phyloP scores from a whole-genome alignment of 2,888 invertebrate genomes.

The Sphecodes monilicornis region DNA sequence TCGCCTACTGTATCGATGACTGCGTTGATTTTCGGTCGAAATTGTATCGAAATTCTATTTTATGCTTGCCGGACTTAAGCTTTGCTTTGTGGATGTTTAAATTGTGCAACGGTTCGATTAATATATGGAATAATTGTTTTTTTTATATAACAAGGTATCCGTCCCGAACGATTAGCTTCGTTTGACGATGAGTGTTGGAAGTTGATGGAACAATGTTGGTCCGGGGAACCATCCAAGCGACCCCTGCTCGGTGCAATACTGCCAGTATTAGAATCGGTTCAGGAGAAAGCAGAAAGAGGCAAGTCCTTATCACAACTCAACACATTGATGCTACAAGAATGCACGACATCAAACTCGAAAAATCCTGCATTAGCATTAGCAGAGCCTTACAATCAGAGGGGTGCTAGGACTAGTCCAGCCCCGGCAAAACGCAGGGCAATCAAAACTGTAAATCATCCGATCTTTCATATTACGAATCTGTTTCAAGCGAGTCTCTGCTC shows the following conservation, averaged over 20 bases:
- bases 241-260: slow-evolving; percentile 93
- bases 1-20: neutral
- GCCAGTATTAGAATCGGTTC: slow-evolving; percentile 87
- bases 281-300: slow-evolving; percentile 79
- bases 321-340: slow-evolving; percentile 68
- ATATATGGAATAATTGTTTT: neutral
- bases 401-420: slow-evolving; percentile 74
- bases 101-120: neutral
- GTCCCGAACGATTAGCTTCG: slow-evolving; percentile 91
- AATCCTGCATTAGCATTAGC: slow-evolving; percentile 79
- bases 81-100: neutral
- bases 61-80: neutral
- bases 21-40: neutral
- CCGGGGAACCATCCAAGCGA: slow-evolving; percentile 89
- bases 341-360: slow-evolving; percentile 64
- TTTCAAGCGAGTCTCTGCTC: slow-evolving; percentile 79
- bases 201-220: slow-evolving; percentile 94
- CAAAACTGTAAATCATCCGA: slow-evolving; percentile 77
- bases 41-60: neutral
- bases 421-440: slow-evolving; percentile 70
- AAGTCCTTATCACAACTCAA: slow-evolving; percentile 74
- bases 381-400: slow-evolving; percentile 82
- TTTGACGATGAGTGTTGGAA: slow-evolving; percentile 93
- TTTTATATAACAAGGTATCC: slow-evolving; percentile 87
- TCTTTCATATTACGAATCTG: slow-evolving; percentile 79